Evolutionary conservation across 2,113 vertebrate genomes (phyloP).

Genomic region (Erinaceus europaeus): DNA sequence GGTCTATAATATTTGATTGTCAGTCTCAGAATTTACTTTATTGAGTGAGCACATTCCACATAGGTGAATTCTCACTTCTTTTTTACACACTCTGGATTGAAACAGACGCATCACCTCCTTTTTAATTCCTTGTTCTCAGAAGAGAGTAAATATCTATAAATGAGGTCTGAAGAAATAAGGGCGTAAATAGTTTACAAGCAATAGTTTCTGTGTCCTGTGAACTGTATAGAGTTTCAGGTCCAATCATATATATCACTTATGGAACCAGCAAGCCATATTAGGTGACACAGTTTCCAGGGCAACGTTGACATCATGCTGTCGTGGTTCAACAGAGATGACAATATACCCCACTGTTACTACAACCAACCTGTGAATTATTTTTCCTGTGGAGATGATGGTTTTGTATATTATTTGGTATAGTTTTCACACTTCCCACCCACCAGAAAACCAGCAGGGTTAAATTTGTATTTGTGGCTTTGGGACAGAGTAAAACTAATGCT

Average conservation of each 20-base stretch:
- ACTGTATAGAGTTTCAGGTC: neutral
- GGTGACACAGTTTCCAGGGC: slow-evolving; percentile 39
- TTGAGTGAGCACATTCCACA: neutral
- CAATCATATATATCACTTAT: neutral
- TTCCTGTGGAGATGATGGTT: slow-evolving; percentile 27
- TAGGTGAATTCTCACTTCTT: slow-evolving; percentile 31
- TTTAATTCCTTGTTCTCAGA: slow-evolving; percentile 22
- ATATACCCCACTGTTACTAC: neutral
- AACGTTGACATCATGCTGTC: neutral
- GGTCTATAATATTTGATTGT: neutral
- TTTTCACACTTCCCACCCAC: neutral
- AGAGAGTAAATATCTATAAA: neutral
- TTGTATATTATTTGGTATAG: slow-evolving; percentile 10
- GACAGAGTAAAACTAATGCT: slow-evolving; percentile 44
- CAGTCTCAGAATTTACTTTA: slow-evolving; percentile 1
- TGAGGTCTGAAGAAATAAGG: slow-evolving; percentile 12
- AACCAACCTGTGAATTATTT: slow-evolving; percentile 57
- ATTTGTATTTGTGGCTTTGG: slow-evolving; percentile 51
- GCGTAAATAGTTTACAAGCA: neutral
- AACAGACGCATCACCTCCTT: neutral
- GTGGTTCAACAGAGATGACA: neutral
- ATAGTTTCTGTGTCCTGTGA: neutral
- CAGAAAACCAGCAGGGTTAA: slow-evolving; percentile 46
- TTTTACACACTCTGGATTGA: neutral
- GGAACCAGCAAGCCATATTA: neutral